These are phyloP conservation scores for Julus scanicus DNA, from an alignment of 2,888 invertebrate species.

Conservation along the genomic window DNA sequence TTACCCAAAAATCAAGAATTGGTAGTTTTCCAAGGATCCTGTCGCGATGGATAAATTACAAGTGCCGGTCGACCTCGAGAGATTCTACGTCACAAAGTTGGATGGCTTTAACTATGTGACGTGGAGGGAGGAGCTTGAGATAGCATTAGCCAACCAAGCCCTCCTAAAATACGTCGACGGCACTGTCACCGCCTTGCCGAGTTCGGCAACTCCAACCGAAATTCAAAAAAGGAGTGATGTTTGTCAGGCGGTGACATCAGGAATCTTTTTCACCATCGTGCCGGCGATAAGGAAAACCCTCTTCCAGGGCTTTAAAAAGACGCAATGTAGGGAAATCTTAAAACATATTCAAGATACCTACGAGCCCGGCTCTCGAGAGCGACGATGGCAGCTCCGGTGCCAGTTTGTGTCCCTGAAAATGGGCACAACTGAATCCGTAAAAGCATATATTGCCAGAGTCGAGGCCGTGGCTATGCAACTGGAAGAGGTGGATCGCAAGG, in stretches of 20 bases:
- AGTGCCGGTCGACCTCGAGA: too few relatives aligned
- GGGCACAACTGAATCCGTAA: neutral
- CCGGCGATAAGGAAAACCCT: neutral
- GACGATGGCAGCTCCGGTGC: neutral
- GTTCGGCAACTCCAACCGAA: neutral
- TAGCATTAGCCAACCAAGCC: too few relatives aligned
- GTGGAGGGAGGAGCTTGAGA: too few relatives aligned
- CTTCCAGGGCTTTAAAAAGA: neutral
- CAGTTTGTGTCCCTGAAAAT: neutral
- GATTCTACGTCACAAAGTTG: too few relatives aligned
- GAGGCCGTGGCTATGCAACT: neutral
- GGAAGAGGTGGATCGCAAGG: neutral
- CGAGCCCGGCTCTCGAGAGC: neutral
- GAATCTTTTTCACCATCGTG: neutral
- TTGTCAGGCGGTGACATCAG: neutral
- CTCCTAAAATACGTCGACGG: neutral
- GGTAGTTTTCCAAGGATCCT: too few relatives aligned
- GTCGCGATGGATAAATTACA: too few relatives aligned
- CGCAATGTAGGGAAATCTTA: neutral
- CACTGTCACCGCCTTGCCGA: neutral
- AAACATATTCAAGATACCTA: neutral
- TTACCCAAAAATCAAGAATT: too few relatives aligned
- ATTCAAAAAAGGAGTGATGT: neutral
- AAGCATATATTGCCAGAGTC: neutral
- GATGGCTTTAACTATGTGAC: too few relatives aligned